Conservation (phyloP, 2,113 vertebrate species). For the Calypte anna region DNA sequence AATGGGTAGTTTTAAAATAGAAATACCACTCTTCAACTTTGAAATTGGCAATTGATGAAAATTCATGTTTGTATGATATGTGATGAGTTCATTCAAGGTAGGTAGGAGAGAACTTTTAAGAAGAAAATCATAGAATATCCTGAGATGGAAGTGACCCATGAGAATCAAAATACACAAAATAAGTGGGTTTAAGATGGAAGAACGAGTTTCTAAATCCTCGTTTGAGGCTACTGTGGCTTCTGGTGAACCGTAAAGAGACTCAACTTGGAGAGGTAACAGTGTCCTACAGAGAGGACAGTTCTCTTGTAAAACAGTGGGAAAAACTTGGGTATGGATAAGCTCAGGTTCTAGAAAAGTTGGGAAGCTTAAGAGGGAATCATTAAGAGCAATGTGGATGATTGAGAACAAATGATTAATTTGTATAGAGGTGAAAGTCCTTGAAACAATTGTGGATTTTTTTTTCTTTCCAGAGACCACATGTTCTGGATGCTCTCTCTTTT, state of each 20-base stretch:
- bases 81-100: not conserved
- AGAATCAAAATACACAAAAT: not conserved
- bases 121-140: not conserved
- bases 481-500: not conserved
- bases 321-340: not conserved
- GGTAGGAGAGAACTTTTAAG: not conserved
- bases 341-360: not conserved
- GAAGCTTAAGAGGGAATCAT: not conserved
- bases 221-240: not conserved
- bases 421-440: not conserved
- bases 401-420: not conserved
- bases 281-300: not conserved
- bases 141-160: not conserved
- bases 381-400: not conserved
- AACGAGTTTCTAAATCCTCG: not conserved
- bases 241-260: not conserved
- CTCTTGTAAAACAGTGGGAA: not conserved
- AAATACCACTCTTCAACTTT: not conserved
- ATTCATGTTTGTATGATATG: not conserved
- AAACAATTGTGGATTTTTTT: not conserved
- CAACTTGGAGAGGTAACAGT: not conserved
- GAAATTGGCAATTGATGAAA: not conserved
- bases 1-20: not conserved
- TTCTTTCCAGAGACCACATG: not conserved
- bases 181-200: not conserved